A percentile compares a stretch with the other conserved stretches of the same genome.
These are phyloP conservation scores for Takifugu flavidus DNA, from an alignment of 2,113 vertebrate genomes.

Conservation along the genomic window DNA sequence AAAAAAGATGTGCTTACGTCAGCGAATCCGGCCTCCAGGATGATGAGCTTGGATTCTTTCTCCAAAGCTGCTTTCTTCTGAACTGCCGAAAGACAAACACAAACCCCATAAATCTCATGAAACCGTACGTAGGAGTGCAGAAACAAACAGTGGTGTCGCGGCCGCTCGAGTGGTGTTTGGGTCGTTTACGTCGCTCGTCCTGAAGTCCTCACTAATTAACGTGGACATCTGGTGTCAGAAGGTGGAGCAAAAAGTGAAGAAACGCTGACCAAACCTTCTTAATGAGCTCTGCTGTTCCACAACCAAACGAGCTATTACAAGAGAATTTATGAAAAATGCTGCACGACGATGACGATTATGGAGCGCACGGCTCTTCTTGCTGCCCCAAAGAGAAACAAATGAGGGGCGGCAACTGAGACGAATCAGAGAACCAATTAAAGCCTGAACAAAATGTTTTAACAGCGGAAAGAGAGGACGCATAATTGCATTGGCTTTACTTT, in stretches of 20 bases:
- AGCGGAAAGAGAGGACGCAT: constrained; percentile 31
- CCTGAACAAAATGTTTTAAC: constrained; percentile 42
- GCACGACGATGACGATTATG: too few relatives aligned
- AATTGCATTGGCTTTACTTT: constrained; percentile 77
- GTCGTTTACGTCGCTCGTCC: too few relatives aligned
- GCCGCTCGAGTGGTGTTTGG: too few relatives aligned
- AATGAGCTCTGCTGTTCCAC: constrained; percentile 2
- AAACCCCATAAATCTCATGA: neutral
- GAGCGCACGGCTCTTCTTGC: constrained; percentile 7
- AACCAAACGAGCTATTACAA: constrained; percentile 39
- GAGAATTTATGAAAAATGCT: constrained; percentile 23
- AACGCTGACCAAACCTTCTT: constrained; percentile 1
- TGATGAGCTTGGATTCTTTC: constrained; percentile 79
- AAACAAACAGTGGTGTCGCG: neutral
- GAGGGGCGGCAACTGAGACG: constrained; percentile 30
- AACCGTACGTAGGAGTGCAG: neutral
- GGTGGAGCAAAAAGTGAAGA: neutral
- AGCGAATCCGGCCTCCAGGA: constrained; percentile 84
- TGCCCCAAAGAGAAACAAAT: constrained; percentile 42
- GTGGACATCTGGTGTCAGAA: too few relatives aligned
- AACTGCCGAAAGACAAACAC: constrained; percentile 62
- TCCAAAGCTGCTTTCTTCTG: constrained; percentile 81
- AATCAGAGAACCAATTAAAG: constrained; percentile 35
- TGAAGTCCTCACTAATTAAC: too few relatives aligned
- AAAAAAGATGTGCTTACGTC: constrained; percentile 79